Percentiles rank a stretch among this genome's conserved stretches.
phyloP scores from a whole-genome alignment of 2,797 vertebrate species.

The Parauchenoglanis ngamensis region DNA sequence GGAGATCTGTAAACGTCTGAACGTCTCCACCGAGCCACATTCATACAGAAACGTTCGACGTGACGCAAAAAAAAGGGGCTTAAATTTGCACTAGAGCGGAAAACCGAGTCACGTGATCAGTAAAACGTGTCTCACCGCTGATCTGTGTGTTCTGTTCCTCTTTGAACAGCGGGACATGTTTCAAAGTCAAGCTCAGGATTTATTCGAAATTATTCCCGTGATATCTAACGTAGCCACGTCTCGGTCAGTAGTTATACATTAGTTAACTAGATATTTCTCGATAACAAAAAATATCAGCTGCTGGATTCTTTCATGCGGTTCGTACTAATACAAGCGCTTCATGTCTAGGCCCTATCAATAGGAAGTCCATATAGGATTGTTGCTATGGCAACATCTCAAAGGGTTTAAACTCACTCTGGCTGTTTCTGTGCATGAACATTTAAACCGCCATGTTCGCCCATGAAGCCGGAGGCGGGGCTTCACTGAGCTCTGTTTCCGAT shows the following conservation, averaged over 20 bases:
- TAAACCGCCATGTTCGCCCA: not conserved
- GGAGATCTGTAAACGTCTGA: not conserved
- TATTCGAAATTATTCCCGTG: not conserved
- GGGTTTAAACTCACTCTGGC: not conserved
- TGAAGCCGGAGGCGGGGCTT: not conserved
- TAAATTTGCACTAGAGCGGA: not conserved
- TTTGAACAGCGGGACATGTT: not conserved
- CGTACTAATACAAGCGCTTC: no score
- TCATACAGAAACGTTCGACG: slow-evolving; percentile 32
- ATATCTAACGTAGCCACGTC: not conserved
- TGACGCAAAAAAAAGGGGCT: slow-evolving; percentile 34
- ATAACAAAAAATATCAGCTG: not conserved
- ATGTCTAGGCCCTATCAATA: not conserved
- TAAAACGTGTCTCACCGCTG: not conserved
- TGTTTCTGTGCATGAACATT: not conserved
- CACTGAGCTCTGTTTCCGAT: not conserved
- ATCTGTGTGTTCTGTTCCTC: not conserved
- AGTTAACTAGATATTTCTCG: not conserved
- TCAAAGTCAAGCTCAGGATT: not conserved
- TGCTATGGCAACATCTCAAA: not conserved
- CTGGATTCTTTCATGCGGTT: not conserved
- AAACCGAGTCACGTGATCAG: not conserved
- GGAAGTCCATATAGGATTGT: not conserved
- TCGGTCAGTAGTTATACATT: not conserved
- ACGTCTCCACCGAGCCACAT: slow-evolving; percentile 44